Evolutionary conservation across 2,797 vertebrate species (phyloP).

Genomic region (Sphenodon punctatus): DNA sequence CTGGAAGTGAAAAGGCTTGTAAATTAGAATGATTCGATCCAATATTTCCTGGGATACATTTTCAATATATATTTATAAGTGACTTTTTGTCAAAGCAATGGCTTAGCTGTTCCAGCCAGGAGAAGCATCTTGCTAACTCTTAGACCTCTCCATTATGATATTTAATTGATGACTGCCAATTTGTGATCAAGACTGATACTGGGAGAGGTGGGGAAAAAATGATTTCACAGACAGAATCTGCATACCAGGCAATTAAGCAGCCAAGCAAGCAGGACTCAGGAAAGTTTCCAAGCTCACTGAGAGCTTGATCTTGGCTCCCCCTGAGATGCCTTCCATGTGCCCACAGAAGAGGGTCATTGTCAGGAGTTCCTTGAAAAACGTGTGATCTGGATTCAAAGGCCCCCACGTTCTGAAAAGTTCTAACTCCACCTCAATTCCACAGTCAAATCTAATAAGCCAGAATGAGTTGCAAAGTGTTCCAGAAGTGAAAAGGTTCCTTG

Average conservation of each 20-base stretch:
- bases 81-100: slow-evolving; percentile 39
- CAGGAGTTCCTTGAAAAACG: not conserved
- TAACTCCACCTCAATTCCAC: not conserved
- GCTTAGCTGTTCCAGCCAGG: not conserved
- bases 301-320: not conserved
- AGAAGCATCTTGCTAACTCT: not conserved
- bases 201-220: not conserved
- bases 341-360: not conserved
- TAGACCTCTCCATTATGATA: not conserved
- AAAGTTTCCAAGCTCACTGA: not conserved
- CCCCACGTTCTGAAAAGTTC: not conserved
- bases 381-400: not conserved
- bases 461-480: not conserved
- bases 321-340: not conserved
- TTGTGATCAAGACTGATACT: not conserved
- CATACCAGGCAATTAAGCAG: not conserved
- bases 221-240: not conserved
- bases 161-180: not conserved
- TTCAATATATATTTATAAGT: slow-evolving; percentile 14
- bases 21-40: slow-evolving; percentile 53
- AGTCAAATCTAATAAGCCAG: not conserved
- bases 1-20: slow-evolving; percentile 59
- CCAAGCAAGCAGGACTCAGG: not conserved
- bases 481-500: not conserved
- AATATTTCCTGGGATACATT: slow-evolving; percentile 39